phyloP scores from a whole-genome alignment of 2,113 vertebrate species.

The Cephalopholis sonnerati region DNA sequence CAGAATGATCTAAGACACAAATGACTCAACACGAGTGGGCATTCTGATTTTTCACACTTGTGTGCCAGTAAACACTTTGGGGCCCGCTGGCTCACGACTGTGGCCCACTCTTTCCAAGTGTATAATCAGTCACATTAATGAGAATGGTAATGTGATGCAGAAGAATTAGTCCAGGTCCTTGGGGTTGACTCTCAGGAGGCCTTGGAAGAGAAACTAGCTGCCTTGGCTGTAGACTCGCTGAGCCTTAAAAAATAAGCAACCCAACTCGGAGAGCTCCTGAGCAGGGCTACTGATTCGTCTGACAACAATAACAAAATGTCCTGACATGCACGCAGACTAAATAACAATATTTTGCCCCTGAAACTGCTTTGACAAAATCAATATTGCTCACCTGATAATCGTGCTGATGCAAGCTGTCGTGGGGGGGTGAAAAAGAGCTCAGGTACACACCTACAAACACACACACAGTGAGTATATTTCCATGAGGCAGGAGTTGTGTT shows the following conservation, averaged over 20 bases:
- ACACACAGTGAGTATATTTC: neutral
- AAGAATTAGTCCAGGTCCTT: constrained; percentile 66
- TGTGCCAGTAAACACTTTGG: constrained; percentile 64
- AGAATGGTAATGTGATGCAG: constrained; percentile 75
- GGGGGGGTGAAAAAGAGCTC: constrained; percentile 24
- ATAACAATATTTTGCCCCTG: constrained; percentile 48
- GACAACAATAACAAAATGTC: constrained; percentile 60
- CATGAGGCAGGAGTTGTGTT: constrained; percentile 31
- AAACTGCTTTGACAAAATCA: constrained; percentile 62
- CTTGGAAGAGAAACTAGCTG: constrained; percentile 46
- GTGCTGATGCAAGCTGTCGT: constrained; percentile 46
- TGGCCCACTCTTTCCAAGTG: constrained; percentile 54
- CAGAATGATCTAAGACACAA: constrained; percentile 64
- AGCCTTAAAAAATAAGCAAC: constrained; percentile 49
- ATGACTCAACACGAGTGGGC: constrained; percentile 71
- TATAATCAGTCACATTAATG: constrained; percentile 74
- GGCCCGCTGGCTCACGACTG: constrained; percentile 43
- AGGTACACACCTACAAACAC: constrained; percentile 3
- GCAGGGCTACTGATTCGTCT: constrained; percentile 16
- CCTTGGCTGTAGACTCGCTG: constrained; percentile 31
- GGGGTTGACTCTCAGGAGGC: constrained; percentile 58
- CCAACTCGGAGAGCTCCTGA: neutral
- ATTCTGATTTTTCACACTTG: constrained; percentile 66
- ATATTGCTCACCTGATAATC: constrained; percentile 58
- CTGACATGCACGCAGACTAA: constrained; percentile 25